Percentiles rank a stretch among this genome's conserved stretches.
Conservation (phyloP, 2,888 invertebrate species). For the Acronicta psi region DNA sequence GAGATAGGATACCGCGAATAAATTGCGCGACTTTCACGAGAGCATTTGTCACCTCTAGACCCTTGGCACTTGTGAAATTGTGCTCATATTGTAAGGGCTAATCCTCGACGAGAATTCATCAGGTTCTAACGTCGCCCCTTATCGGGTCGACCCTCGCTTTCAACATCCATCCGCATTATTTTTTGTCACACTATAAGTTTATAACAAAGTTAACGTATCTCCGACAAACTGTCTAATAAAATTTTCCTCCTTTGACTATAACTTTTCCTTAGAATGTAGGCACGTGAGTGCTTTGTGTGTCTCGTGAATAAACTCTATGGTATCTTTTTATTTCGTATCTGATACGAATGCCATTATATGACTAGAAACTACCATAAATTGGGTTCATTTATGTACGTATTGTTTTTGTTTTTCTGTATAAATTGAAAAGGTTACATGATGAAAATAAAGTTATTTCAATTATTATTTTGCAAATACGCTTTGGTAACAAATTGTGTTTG, state of each 20-base stretch:
- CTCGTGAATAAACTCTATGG: conserved; percentile 33
- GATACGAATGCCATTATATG: conserved; percentile 2
- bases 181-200: conserved; percentile 69
- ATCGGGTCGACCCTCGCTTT: conserved; percentile 74
- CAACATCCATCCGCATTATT: conserved; percentile 72
- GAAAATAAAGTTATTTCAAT: neutral
- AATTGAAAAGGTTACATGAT: no score
- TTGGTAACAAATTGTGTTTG: neutral
- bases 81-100: conserved; percentile 87
- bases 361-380: neutral
- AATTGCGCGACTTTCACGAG: conserved; percentile 75
- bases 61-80: conserved; percentile 83
- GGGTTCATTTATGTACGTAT: neutral
- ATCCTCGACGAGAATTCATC: conserved; percentile 84
- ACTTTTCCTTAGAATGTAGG: conserved; percentile 42
- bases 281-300: conserved; percentile 29
- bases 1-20: conserved; percentile 70
- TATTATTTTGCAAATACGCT: neutral
- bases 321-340: conserved; percentile 20
- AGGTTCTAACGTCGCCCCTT: conserved; percentile 77
- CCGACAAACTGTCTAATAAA: conserved; percentile 47
- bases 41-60: conserved; percentile 81
- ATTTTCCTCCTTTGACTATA: conserved; percentile 48
- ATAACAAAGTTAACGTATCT: conserved; percentile 55
- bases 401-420: neutral